Base-by-base conservation (phyloP, 2,113 vertebrate species). In the Morone saxatilis region DNA sequence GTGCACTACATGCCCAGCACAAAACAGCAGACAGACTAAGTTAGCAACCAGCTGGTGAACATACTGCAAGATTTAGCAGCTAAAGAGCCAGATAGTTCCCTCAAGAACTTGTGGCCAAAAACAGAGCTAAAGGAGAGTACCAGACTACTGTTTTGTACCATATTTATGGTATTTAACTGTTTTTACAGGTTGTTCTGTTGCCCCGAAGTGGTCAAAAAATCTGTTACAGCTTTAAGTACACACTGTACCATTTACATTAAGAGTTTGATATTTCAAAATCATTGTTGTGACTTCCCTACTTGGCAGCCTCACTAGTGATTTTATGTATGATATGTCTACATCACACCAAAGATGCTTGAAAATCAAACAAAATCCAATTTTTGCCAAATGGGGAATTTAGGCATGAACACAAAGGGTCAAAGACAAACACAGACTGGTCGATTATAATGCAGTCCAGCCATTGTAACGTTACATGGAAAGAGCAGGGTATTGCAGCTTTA, bases 331-430 rank as follows among this genome's bases (percentile, higher is more conserved):
- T 43, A 17, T 17, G 13, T 61, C 19, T 22, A 69, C n/a, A 20
- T 75, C 6, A 5, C 13, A 19, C 60, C 36, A 53, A 45, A 60
- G 43, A 56, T 0, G 10, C n/a, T 51, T 36, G 10, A 14, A 76
- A 76, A 40, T 70, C 41, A 31, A 50, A 57, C 7, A 54, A 67
- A 75, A 53, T 48, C 19, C 19, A 22, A 19, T 62, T 40, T 69
- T 40, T 36, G 1, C 47, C 50, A 38, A 25, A 36, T 45, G 47
- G 8, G 25, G 9, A 11, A 22, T 61, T 47, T 22, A 47, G 41
- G 19, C 14, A 7, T 51, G 50, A 65, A 65, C 45, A 74, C 71
- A 66, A 50, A 10, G 16, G 31, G 31, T 31, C 31, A 31, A 2
- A 31, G 3, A 31, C 31, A 31, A 31, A 31, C 31, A 31, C 31